These are phyloP conservation scores for Coptodon rendalli DNA, from an alignment of 2,113 vertebrate species.

Conservation along the genomic window DNA sequence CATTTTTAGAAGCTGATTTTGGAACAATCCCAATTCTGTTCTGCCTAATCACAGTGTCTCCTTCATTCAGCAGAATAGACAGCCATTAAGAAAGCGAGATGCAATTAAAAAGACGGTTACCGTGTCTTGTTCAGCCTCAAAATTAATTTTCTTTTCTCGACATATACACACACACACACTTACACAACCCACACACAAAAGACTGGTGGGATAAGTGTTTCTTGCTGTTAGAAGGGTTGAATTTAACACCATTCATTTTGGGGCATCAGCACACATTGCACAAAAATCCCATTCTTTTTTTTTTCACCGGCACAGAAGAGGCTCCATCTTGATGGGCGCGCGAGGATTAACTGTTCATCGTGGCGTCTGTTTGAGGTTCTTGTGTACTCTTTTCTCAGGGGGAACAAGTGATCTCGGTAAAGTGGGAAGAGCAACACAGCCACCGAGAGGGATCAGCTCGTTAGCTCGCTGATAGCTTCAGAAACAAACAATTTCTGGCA, in stretches of 20 bases:
- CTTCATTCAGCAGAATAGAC: background rate
- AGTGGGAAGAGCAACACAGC: background rate
- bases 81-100: background rate
- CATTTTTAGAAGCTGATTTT: background rate
- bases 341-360: conserved; percentile 19
- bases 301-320: conserved; percentile 31
- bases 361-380: conserved; percentile 14
- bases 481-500: background rate
- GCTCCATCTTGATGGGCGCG: conserved; percentile 3
- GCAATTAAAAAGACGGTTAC: background rate
- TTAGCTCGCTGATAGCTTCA: background rate
- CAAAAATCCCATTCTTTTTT: conserved; percentile 42
- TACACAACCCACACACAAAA: background rate
- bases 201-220: background rate
- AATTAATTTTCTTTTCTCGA: conserved; percentile 5
- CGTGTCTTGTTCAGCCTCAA: conserved; percentile 17
- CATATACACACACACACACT: background rate
- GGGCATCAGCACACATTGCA: conserved; percentile 8
- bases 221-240: background rate
- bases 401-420: background rate
- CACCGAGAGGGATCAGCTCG: background rate
- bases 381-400: background rate
- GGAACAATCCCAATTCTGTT: background rate
- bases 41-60: background rate
- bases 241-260: conserved; percentile 10